phyloP scores from a whole-genome alignment of 64 coral and sea anemone genomes.

The Orbicella faveolata region DNA sequence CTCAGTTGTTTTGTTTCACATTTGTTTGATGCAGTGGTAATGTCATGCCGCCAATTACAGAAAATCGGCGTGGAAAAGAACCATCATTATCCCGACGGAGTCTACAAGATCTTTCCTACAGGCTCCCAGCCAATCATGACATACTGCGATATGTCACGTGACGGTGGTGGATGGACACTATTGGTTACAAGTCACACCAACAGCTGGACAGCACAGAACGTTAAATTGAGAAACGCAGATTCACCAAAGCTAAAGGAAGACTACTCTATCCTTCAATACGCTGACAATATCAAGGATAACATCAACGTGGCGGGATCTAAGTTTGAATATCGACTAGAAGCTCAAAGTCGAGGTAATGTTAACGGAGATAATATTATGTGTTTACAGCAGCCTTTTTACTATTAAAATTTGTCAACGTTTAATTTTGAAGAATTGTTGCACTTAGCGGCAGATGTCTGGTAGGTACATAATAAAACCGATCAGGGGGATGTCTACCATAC shows the following conservation, averaged over 20 bases:
- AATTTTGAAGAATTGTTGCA: no score
- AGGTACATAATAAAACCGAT: no score
- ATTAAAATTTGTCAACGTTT: no score
- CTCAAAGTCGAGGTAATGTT: slow-evolving; percentile 63
- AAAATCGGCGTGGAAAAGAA: slow-evolving; percentile 24
- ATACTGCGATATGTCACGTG: slow-evolving; percentile 90
- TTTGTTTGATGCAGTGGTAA: slow-evolving; percentile 18
- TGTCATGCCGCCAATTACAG: slow-evolving; percentile 75
- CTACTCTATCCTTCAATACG: slow-evolving; percentile 73
- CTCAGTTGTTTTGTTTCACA: neutral
- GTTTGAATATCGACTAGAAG: slow-evolving; percentile 87
- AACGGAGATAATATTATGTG: no score
- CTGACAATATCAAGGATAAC: slow-evolving; percentile 74
- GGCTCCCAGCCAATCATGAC: slow-evolving; percentile 27
- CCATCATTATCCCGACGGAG: slow-evolving; percentile 44
- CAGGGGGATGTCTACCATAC: no score
- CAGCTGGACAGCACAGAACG: slow-evolving; percentile 66
- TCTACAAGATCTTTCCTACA: slow-evolving; percentile 72
- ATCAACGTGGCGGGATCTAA: slow-evolving; percentile 59
- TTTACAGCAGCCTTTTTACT: no score
- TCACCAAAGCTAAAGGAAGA: slow-evolving; percentile 39
- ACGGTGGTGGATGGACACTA: slow-evolving; percentile 90
- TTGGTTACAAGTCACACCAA: slow-evolving; percentile 86
- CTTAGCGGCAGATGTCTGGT: no score
- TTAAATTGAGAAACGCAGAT: slow-evolving; percentile 46